Evolutionary conservation across 2,888 invertebrate species (phyloP).

Genomic region (Cheilosia impressa): DNA sequence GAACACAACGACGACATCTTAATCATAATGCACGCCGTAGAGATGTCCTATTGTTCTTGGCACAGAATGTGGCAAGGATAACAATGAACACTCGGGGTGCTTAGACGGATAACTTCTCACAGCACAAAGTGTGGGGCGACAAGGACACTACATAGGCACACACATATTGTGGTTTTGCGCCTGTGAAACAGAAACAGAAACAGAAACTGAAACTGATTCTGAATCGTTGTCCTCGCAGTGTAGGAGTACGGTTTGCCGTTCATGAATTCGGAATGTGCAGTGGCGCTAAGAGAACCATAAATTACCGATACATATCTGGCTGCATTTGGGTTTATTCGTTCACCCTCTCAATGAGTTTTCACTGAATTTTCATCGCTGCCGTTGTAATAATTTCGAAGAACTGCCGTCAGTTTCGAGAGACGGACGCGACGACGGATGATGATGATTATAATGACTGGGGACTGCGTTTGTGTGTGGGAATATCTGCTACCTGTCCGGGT

Average conservation of each 20-base stretch:
- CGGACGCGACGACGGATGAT: constrained; percentile 43
- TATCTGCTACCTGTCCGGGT: constrained; percentile 48
- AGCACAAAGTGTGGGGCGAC: constrained; percentile 62
- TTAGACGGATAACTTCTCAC: constrained; percentile 58
- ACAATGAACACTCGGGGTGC: constrained; percentile 60
- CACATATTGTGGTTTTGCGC: neutral
- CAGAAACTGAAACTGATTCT: neutral
- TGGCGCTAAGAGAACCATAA: constrained; percentile 74
- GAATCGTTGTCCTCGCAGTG: constrained; percentile 24
- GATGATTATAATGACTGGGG: constrained; percentile 66
- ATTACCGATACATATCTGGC: constrained; percentile 68
- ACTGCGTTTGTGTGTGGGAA: constrained; percentile 59
- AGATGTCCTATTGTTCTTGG: constrained; percentile 63
- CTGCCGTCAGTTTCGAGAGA: constrained; percentile 36
- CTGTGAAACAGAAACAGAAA: neutral
- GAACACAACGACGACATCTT: constrained; percentile 58
- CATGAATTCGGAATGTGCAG: constrained; percentile 62
- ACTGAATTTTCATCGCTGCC: constrained; percentile 46
- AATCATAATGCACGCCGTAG: constrained; percentile 69
- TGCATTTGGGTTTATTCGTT: constrained; percentile 57
- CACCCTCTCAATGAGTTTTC: constrained; percentile 44
- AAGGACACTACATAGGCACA: constrained; percentile 32
- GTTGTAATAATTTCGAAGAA: constrained; percentile 69
- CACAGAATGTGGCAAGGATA: constrained; percentile 48
- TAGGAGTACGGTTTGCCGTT: constrained; percentile 24